Conservation (phyloP, 2,888 invertebrate genomes). For the Brachypalpus laphriformis region DNA sequence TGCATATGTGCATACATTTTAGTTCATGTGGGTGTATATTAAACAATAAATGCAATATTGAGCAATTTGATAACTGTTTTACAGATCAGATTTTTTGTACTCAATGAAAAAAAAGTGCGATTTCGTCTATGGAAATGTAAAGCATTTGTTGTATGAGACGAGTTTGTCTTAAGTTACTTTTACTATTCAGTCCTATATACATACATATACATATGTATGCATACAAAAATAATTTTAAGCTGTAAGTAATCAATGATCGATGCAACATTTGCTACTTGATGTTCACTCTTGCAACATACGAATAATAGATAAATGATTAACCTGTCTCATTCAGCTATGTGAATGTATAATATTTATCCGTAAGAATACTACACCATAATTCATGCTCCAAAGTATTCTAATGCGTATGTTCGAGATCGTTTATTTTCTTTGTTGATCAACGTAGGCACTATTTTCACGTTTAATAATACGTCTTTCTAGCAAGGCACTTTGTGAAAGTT, state of each 20-base stretch:
- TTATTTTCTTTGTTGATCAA: conserved; percentile 71
- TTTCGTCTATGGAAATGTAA: not conserved
- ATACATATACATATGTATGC: not conserved
- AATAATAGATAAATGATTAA: conserved; percentile 34
- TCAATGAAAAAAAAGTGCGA: not conserved
- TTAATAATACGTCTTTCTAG: conserved; percentile 33
- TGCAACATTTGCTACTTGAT: not conserved
- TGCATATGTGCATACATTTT: not conserved
- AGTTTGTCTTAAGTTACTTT: not conserved
- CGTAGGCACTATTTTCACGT: conserved; percentile 66
- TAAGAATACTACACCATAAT: conserved; percentile 70
- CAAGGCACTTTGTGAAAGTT: conserved; percentile 70
- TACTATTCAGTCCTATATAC: not conserved
- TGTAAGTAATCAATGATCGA: not conserved
- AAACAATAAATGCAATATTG: not conserved
- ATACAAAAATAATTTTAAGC: not conserved
- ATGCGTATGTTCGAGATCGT: conserved; percentile 50
- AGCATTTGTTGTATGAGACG: not conserved
- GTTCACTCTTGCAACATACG: not conserved
- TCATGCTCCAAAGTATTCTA: conserved; percentile 68
- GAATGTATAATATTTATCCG: conserved; percentile 69
- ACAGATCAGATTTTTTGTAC: too few species aligned
- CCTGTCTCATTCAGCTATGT: conserved; percentile 74
- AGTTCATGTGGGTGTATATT: not conserved
- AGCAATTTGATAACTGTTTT: not conserved